A percentile compares a stretch with the other conserved stretches of the same genome.
Evolutionary conservation across 2,113 vertebrate genomes (phyloP).

Genomic region (Paralichthys olivaceus): DNA sequence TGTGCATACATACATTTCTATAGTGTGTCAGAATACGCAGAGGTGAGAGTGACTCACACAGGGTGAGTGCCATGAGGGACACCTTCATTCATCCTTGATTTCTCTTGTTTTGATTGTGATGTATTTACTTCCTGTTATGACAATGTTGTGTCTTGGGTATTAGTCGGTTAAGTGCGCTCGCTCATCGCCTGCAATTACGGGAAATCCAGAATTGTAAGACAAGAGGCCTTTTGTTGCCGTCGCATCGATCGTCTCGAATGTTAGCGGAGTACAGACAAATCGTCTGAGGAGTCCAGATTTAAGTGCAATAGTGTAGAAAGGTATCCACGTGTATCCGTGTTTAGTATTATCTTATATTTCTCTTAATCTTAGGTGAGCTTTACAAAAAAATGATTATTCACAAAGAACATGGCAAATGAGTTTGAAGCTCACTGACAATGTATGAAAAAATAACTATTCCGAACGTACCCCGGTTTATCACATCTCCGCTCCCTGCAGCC

Average conservation of each 20-base stretch:
- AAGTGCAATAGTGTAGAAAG: constrained; percentile 63
- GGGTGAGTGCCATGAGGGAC: constrained; percentile 62
- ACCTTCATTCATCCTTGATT: constrained; percentile 8
- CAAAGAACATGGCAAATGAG: constrained; percentile 25
- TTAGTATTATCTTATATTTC: constrained; percentile 39
- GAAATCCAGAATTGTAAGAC: constrained; percentile 69
- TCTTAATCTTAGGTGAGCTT: constrained; percentile 35
- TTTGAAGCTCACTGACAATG: not conserved
- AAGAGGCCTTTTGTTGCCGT: constrained; percentile 32
- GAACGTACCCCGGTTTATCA: constrained; percentile 44
- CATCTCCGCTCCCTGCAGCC: constrained; percentile 9
- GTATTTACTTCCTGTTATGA: constrained; percentile 29
- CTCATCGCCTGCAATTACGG: constrained; percentile 1
- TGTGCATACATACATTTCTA: constrained; percentile 31
- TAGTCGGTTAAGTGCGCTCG: constrained; percentile 33
- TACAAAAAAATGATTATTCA: constrained; percentile 10
- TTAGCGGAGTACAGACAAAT: constrained; percentile 26
- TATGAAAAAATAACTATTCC: not conserved
- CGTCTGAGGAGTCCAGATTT: constrained; percentile 4
- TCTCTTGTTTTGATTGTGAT: constrained; percentile 10
- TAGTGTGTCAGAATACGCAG: constrained; percentile 22
- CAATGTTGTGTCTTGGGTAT: constrained; percentile 32
- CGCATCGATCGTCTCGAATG: constrained; percentile 47
- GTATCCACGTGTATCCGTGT: constrained; percentile 40
- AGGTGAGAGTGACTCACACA: constrained; percentile 41